Evolutionary conservation across 2,113 vertebrate genomes (phyloP).

Genomic region (Microcebus griseorufus): DNA sequence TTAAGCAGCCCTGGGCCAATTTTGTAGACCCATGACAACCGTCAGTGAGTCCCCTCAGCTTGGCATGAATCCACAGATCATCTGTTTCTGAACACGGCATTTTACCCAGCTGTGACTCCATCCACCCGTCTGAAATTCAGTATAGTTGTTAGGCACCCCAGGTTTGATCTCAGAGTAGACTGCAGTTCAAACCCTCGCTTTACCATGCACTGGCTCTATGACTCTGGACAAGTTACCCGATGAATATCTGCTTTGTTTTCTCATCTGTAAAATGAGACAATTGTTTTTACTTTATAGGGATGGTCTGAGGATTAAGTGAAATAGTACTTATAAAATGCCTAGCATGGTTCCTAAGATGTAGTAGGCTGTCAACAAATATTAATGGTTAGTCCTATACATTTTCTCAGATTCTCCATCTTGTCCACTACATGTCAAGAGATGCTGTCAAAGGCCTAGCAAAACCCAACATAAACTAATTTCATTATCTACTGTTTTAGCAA

Average conservation of each 20-base stretch:
- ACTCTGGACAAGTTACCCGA: background rate
- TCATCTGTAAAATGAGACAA: background rate
- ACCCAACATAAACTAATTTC: background rate
- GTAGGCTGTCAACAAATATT: background rate
- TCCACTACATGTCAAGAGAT: background rate
- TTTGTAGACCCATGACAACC: background rate
- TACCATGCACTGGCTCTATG: background rate
- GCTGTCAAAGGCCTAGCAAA: background rate
- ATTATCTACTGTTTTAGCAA: background rate
- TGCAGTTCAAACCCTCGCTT: background rate
- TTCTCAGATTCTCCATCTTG: background rate
- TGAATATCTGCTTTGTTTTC: conserved; percentile 8
- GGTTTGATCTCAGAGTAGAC: background rate
- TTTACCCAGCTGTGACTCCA: background rate
- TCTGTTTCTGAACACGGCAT: background rate
- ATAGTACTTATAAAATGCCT: background rate
- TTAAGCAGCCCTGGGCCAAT: background rate
- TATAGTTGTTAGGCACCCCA: background rate
- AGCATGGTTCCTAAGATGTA: background rate
- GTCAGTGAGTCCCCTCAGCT: background rate
- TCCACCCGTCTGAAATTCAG: background rate
- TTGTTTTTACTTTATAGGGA: background rate
- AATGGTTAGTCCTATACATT: background rate
- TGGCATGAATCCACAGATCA: background rate
- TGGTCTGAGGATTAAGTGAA: background rate